These are phyloP conservation scores for Odobenus rosmarus DNA, from an alignment of 2,113 vertebrate genomes.

Conservation along the genomic window DNA sequence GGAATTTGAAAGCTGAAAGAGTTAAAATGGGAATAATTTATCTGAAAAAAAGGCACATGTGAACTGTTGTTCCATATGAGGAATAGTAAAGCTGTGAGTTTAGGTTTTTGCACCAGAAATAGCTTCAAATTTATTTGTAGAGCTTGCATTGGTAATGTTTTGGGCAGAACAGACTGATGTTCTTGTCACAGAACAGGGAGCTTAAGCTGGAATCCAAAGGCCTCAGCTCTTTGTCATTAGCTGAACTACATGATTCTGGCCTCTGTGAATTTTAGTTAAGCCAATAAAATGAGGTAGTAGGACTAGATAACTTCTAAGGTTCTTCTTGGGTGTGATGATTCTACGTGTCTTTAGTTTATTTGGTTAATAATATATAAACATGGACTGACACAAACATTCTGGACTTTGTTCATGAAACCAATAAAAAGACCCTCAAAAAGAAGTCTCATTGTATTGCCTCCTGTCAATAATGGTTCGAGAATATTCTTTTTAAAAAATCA, in stretches of 20 bases:
- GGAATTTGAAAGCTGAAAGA: slow-evolving; percentile 11
- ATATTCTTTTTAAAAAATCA: slow-evolving; percentile 40
- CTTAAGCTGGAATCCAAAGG: neutral
- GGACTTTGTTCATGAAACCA: neutral
- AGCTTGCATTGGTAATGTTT: neutral
- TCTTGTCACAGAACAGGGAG: neutral
- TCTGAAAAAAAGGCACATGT: neutral
- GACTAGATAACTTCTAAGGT: neutral
- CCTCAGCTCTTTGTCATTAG: neutral
- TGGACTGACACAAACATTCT: neutral
- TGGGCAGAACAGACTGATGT: neutral
- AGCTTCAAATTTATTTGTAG: neutral
- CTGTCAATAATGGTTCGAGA: neutral
- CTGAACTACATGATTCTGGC: neutral
- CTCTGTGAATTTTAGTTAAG: neutral
- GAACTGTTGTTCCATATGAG: neutral
- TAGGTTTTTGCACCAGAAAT: neutral
- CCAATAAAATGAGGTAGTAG: neutral
- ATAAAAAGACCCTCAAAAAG: neutral
- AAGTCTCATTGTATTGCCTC: neutral
- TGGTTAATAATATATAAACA: neutral
- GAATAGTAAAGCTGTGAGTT: neutral
- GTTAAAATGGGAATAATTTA: neutral
- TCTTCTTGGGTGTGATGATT: neutral
- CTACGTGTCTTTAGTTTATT: neutral